A percentile compares a stretch with the other conserved stretches of the same genome.
These are phyloP conservation scores for Agrypnus murinus DNA, from an alignment of 2,888 invertebrate species.

Conservation along the genomic window DNA sequence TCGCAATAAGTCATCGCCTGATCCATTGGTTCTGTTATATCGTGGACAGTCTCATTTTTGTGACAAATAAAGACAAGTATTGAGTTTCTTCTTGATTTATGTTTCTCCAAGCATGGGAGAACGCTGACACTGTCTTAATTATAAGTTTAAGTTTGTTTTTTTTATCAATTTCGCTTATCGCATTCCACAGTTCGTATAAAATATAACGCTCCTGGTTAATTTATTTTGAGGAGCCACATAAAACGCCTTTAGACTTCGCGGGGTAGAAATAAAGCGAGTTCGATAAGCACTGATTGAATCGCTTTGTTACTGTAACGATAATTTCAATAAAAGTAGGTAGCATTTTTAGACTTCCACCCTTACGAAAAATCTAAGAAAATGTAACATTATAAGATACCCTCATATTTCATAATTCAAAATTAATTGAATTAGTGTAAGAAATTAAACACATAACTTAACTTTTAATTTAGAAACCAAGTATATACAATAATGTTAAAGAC, in stretches of 20 bases:
- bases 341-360: conserved; percentile 14
- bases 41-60: conserved; percentile 33
- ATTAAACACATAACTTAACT: too few relatives aligned
- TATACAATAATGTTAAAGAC: too few relatives aligned
- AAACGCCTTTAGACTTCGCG: conserved; percentile 37
- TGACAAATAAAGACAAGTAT: conserved; percentile 41
- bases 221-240: conserved; percentile 42
- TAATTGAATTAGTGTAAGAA: too few relatives aligned
- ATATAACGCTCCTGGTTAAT: conserved; percentile 40
- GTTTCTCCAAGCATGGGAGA: neutral
- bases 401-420: too few relatives aligned
- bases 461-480: too few relatives aligned
- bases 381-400: too few relatives aligned
- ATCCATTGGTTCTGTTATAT: conserved; percentile 46
- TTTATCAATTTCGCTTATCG: conserved; percentile 24
- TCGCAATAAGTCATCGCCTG: conserved; percentile 57
- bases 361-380: too few relatives aligned
- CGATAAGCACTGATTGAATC: conserved; percentile 46
- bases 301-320: conserved; percentile 47
- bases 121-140: conserved; percentile 11
- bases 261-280: conserved; percentile 41
- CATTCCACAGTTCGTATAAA: conserved; percentile 30
- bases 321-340: conserved; percentile 43
- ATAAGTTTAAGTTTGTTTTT: conserved; percentile 5
- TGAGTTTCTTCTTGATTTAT: conserved; percentile 27